Conservation (phyloP, 1,140 invertebrate genomes). For the Muscidifurax raptorellus region DNA sequence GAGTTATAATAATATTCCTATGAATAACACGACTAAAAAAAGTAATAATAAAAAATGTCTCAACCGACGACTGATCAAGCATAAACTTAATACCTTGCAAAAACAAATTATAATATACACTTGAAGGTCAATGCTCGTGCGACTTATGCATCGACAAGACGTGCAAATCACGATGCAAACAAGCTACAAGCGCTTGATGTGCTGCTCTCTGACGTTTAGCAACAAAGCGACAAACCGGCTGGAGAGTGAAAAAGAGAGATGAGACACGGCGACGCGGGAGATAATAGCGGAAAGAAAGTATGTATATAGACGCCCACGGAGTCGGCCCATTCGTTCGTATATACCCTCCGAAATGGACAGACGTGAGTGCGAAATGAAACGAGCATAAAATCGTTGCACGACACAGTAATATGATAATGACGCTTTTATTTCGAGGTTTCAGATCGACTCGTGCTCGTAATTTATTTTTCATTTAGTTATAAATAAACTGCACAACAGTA, state of each 20-base stretch:
- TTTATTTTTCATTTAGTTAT: background rate
- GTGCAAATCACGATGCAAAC: slow-evolving; percentile 64
- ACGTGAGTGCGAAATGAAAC: slow-evolving; percentile 16
- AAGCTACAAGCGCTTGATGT: slow-evolving; percentile 50
- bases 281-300: slow-evolving; percentile 9
- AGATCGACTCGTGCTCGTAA: background rate
- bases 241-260: slow-evolving; percentile 44
- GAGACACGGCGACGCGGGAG: slow-evolving; percentile 25
- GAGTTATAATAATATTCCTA: no score
- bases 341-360: slow-evolving; percentile 1
- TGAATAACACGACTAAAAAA: no score
- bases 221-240: slow-evolving; percentile 55
- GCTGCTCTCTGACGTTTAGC: slow-evolving; percentile 49
- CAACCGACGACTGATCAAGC: no score
- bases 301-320: slow-evolving; percentile 13
- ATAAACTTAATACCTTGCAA: background rate
- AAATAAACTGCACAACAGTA: no score
- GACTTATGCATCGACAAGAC: slow-evolving; percentile 52
- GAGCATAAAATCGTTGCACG: background rate
- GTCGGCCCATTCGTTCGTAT: background rate
- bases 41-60: background rate
- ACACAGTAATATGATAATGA: background rate
- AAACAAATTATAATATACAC: background rate
- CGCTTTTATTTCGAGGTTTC: background rate
- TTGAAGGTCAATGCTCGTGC: slow-evolving; percentile 38